Percentiles rank a stretch among this genome's conserved stretches.
Evolutionary conservation across 2,888 invertebrate species (phyloP).

Genomic region (Gastrophysa polygoni): DNA sequence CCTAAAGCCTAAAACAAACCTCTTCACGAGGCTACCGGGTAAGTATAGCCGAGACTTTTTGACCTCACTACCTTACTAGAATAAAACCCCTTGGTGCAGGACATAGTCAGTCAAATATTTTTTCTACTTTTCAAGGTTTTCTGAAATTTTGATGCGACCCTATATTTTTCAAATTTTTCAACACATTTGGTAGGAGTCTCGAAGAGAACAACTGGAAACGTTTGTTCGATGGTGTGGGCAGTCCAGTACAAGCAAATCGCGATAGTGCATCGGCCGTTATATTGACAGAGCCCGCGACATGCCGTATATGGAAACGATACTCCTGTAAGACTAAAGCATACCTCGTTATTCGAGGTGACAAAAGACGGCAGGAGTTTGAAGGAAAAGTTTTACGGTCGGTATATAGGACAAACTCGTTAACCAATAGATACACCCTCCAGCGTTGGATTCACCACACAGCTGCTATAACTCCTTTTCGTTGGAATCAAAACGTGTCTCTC

Average conservation of each 20-base stretch:
- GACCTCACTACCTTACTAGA: background rate
- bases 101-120: background rate
- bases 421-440: background rate
- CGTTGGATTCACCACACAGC: background rate
- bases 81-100: no score
- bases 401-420: background rate
- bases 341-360: background rate
- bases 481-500: background rate
- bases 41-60: background rate
- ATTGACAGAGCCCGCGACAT: background rate
- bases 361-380: background rate
- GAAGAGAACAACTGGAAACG: background rate
- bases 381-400: constrained; percentile 2
- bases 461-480: constrained; percentile 7
- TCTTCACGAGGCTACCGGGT: background rate
- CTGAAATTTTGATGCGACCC: background rate
- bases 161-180: no score
- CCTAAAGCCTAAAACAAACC: background rate
- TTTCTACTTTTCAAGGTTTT: background rate
- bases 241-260: background rate
- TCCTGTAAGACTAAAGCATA: background rate
- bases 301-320: background rate
- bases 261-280: background rate
- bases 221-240: constrained; percentile 5
- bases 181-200: background rate